A percentile compares a stretch with the other conserved stretches of the same genome.
Conservation (phyloP, 2,113 vertebrate species). For the Columba janthina region DNA sequence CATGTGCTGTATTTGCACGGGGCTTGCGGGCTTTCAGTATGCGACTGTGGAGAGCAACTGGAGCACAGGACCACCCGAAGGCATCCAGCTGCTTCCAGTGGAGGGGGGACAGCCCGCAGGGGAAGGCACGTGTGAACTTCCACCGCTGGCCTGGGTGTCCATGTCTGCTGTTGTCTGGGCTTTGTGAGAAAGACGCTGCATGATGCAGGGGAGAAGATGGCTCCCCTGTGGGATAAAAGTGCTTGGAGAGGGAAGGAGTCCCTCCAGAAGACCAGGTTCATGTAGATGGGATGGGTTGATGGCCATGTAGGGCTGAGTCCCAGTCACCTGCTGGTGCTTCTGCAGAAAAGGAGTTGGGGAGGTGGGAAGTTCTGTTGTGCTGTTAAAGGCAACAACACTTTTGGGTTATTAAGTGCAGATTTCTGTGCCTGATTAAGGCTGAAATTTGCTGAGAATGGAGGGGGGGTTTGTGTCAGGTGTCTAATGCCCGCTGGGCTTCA, state of each 20-base stretch:
- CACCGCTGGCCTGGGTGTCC: background rate
- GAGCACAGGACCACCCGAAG: constrained; percentile 20
- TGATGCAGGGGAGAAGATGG: background rate
- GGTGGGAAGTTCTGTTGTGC: background rate
- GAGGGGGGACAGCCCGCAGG: background rate
- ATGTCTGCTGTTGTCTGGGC: background rate
- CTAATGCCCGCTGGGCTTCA: background rate
- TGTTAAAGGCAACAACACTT: background rate
- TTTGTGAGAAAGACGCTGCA: background rate
- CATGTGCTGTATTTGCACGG: background rate
- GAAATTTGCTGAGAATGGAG: background rate
- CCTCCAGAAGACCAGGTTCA: background rate
- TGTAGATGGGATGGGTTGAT: background rate
- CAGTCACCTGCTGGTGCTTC: background rate
- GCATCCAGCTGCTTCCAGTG: constrained; percentile 37
- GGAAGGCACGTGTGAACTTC: background rate
- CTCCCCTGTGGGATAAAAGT: background rate
- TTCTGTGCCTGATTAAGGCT: background rate
- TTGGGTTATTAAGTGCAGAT: background rate
- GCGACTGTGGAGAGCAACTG: background rate
- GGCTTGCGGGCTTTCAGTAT: background rate
- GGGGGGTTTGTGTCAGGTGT: background rate
- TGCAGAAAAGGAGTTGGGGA: background rate
- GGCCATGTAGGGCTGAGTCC: background rate
- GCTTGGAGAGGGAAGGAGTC: background rate